phyloP scores from a whole-genome alignment of 2,888 invertebrate species.

The Nephrotoma flavescens region DNA sequence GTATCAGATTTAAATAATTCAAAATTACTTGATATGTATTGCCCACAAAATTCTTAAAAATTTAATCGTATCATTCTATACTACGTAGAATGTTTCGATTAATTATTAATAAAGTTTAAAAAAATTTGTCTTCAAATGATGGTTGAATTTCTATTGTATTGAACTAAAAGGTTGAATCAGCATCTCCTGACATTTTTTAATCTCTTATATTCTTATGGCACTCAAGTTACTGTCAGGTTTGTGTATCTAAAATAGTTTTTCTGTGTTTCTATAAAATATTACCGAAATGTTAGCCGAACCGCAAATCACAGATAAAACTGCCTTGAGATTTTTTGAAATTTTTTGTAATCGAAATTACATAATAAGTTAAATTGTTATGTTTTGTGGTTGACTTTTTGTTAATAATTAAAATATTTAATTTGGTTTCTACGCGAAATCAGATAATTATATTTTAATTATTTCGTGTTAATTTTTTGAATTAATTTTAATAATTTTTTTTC shows the following conservation, averaged over 20 bases:
- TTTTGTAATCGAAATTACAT: background rate
- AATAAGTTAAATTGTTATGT: background rate
- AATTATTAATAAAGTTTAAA: background rate
- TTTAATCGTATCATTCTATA: background rate
- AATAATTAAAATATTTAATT: background rate
- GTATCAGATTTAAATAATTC: background rate
- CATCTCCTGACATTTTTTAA: background rate
- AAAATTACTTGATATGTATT: no score
- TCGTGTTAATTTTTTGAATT: no score
- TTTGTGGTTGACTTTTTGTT: background rate
- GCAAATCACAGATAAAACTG: background rate
- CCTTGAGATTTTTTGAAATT: background rate
- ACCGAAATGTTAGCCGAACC: background rate
- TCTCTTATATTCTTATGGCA: background rate
- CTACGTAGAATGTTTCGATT: background rate
- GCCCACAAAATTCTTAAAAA: no score
- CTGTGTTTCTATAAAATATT: background rate
- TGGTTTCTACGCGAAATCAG: no score
- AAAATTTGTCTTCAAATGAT: background rate
- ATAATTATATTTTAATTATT: no score
- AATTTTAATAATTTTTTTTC: no score
- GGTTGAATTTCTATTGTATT: background rate
- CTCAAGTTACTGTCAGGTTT: background rate
- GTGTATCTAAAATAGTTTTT: background rate
- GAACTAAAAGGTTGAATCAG: background rate